Evolutionary conservation across 2,113 vertebrate species (phyloP), one percentile per base, ranked within the genome.

Genomic region (Elephas maximus): DNA sequence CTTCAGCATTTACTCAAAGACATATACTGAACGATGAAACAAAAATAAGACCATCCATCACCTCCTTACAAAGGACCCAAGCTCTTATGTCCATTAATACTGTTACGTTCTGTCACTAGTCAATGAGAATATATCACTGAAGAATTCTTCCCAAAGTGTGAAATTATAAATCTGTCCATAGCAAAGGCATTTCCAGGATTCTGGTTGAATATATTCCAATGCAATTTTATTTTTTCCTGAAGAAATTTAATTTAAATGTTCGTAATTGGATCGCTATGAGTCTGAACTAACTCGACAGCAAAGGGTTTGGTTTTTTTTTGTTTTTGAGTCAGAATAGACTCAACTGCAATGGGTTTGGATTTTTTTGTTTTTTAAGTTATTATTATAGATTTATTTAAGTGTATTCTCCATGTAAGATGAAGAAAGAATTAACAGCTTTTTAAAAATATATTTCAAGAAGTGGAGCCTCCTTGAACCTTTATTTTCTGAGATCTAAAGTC

Each of bases 1-100:
- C 74, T 97, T 97, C 71, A 85, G 60, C 91, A 98, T 97, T 98
- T 98, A 86, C 95, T 98, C 90, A 98, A 96, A 97, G 62, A 97
- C 92, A 97, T 88, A 97, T 62, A 69, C 48, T 84, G 62, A 98
- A 95, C 92, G 97, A 95, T 96, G 97, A 98, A 98, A 94, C 93
- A 62, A 91, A 96, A 97, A 97, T 92, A 96, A 97, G 15, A 62
- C 11, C 94, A 98, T 97, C 53, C 90, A 96, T 98, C 83, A 98
- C 73, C 0, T 33, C 10, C 82, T 79, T 82, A 92, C 57, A 63
- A 83, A 93, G 12, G 44, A 94, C 53, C 41, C 93, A 82, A 86
- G 69, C 65, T 80, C 71, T 57, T 82, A 14, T 24, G 78, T 79
- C 53, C 53, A 87, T 93, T 96, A 97, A 94, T 95, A 91, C 21